Evolutionary conservation across 2,113 vertebrate species (phyloP).

Genomic region (Brachionichthys hirsutus): DNA sequence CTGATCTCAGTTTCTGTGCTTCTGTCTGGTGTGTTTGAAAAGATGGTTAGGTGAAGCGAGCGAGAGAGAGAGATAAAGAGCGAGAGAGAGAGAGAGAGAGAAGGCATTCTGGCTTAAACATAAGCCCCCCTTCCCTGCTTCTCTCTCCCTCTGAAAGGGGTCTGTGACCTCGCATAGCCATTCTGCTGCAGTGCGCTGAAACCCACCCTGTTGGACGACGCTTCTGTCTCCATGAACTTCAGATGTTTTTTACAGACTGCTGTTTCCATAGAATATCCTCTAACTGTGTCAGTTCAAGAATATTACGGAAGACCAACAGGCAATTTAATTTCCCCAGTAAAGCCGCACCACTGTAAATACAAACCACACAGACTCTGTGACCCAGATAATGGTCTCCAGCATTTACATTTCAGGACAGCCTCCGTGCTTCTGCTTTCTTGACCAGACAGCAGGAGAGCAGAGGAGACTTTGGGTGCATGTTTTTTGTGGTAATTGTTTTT

Average conservation of each 20-base stretch:
- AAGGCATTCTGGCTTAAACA: conserved; percentile 50
- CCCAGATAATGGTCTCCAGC: conserved; percentile 57
- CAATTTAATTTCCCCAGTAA: neutral
- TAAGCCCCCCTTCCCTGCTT: conserved; percentile 32
- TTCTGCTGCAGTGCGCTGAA: conserved; percentile 31
- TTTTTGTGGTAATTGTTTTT: too few species aligned
- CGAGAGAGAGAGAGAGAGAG: conserved; percentile 24
- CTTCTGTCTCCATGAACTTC: conserved; percentile 25
- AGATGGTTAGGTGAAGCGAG: conserved; percentile 4
- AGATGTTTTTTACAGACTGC: conserved; percentile 13
- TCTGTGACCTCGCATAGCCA: conserved; percentile 49
- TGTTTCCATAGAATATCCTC: conserved; percentile 1
- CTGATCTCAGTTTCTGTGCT: conserved; percentile 2
- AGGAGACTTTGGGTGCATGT: neutral
- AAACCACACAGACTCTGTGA: conserved; percentile 42
- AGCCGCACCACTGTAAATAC: too few species aligned
- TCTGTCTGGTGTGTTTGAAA: conserved; percentile 9
- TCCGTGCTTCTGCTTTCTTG: conserved; percentile 46
- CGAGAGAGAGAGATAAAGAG: conserved; percentile 4
- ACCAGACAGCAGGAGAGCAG: conserved; percentile 27
- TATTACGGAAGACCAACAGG: neutral
- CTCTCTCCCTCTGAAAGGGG: conserved; percentile 57
- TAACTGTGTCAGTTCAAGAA: neutral
- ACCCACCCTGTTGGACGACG: conserved; percentile 6
- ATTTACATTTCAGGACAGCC: conserved; percentile 59